Evolutionary conservation across 2,797 vertebrate species (phyloP).

Genomic region (Scolopax bukidnonensis): DNA sequence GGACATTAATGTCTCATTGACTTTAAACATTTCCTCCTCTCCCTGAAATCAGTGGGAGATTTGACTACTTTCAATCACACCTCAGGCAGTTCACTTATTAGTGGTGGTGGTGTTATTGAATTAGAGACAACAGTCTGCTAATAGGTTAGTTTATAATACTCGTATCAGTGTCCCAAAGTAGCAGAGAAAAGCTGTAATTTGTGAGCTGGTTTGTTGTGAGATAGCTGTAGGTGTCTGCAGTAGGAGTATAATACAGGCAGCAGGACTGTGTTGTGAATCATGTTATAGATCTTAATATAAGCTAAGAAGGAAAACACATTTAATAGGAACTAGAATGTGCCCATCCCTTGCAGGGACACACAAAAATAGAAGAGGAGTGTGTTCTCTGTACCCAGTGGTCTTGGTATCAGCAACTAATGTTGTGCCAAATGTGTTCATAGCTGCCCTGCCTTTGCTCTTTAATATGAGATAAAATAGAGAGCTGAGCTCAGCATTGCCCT

Average conservation of each 20-base stretch:
- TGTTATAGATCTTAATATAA: slow-evolving; percentile 42
- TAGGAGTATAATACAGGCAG: slow-evolving; percentile 26
- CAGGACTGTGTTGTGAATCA: slow-evolving; percentile 48
- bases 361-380: background rate
- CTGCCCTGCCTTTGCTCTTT: background rate
- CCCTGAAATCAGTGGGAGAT: background rate
- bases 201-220: slow-evolving; percentile 2
- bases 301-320: slow-evolving; percentile 38
- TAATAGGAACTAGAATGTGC: background rate
- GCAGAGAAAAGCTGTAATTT: slow-evolving; percentile 47
- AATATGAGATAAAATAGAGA: background rate
- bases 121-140: background rate
- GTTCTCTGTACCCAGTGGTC: background rate
- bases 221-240: slow-evolving; percentile 34
- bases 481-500: background rate
- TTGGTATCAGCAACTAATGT: background rate
- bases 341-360: background rate
- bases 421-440: background rate
- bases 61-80: background rate
- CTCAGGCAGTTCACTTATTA: background rate
- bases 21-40: background rate
- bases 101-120: background rate
- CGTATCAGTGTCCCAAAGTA: slow-evolving; percentile 11
- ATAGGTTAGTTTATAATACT: background rate
- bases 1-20: background rate